These are phyloP conservation scores for Eulithis testata DNA, from an alignment of 2,888 invertebrate species.

Conservation along the genomic window DNA sequence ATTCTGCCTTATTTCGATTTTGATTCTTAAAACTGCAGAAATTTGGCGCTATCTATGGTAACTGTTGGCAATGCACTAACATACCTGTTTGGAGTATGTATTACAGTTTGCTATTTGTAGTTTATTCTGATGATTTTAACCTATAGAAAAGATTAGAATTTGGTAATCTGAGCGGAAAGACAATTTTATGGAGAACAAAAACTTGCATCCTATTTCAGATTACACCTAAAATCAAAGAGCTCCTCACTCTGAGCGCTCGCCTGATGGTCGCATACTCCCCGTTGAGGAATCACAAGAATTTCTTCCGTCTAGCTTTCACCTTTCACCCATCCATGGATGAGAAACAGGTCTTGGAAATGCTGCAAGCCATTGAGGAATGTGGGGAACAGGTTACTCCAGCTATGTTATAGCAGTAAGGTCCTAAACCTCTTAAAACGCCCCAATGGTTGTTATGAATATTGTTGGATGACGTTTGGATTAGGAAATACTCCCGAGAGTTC, in stretches of 20 bases:
- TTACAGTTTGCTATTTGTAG: too few species aligned
- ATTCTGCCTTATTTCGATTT: too few species aligned
- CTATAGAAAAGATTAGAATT: too few species aligned
- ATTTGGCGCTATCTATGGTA: too few species aligned
- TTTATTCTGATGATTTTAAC: too few species aligned
- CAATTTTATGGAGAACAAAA: neutral
- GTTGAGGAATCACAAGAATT: conserved; percentile 87
- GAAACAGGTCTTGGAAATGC: conserved; percentile 85
- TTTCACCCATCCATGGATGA: conserved; percentile 87
- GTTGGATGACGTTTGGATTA: too few species aligned
- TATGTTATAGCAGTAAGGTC: neutral
- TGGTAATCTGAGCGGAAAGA: too few species aligned
- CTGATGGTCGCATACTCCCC: conserved; percentile 93
- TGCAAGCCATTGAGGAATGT: conserved; percentile 86
- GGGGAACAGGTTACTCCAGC: conserved; percentile 71
- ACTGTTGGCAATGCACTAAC: too few species aligned
- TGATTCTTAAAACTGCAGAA: too few species aligned
- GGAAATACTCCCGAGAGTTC: too few species aligned
- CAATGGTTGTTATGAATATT: too few species aligned
- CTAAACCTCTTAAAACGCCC: neutral
- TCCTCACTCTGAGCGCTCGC: conserved; percentile 86
- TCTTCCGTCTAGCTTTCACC: conserved; percentile 90
- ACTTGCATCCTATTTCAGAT: conserved; percentile 64
- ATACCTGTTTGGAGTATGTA: too few species aligned
- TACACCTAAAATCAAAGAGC: conserved; percentile 89